Evolutionary conservation across 2,888 invertebrate species (phyloP).

Genomic region (Seira ritae): DNA sequence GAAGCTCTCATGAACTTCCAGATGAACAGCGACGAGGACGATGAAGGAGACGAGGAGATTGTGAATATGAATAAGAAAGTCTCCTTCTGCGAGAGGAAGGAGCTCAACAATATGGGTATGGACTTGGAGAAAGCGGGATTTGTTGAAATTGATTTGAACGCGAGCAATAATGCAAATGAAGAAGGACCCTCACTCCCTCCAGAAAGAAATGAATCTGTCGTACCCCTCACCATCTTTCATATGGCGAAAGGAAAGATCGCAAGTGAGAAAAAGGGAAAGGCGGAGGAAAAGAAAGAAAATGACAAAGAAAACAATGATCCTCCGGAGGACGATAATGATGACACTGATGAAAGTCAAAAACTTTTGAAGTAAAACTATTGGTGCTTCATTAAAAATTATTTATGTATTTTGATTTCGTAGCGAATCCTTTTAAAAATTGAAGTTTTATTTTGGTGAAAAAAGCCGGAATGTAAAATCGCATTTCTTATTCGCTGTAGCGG

Average conservation of each 20-base stretch:
- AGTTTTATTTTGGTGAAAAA: too few relatives aligned
- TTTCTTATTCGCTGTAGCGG: background rate
- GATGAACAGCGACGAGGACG: slow-evolving; percentile 37
- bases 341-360: too few relatives aligned
- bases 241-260: background rate
- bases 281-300: too few relatives aligned
- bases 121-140: slow-evolving; percentile 26
- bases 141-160: slow-evolving; percentile 39
- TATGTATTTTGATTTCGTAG: too few relatives aligned
- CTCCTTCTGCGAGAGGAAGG: background rate
- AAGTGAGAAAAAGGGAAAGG: background rate
- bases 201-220: background rate
- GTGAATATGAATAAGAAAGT: background rate
- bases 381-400: too few relatives aligned
- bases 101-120: background rate
- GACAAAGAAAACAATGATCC: too few relatives aligned
- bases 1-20: slow-evolving; percentile 8
- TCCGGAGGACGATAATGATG: too few relatives aligned
- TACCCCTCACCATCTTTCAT: background rate
- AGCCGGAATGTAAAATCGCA: too few relatives aligned
- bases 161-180: slow-evolving; percentile 1
- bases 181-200: background rate
- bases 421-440: too few relatives aligned
- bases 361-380: too few relatives aligned
- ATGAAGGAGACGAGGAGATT: slow-evolving; percentile 21